A percentile compares a stretch with the other conserved stretches of the same genome.
These are phyloP conservation scores for Polymixis lichenea DNA, from an alignment of 2,888 invertebrate species.

Conservation along the genomic window DNA sequence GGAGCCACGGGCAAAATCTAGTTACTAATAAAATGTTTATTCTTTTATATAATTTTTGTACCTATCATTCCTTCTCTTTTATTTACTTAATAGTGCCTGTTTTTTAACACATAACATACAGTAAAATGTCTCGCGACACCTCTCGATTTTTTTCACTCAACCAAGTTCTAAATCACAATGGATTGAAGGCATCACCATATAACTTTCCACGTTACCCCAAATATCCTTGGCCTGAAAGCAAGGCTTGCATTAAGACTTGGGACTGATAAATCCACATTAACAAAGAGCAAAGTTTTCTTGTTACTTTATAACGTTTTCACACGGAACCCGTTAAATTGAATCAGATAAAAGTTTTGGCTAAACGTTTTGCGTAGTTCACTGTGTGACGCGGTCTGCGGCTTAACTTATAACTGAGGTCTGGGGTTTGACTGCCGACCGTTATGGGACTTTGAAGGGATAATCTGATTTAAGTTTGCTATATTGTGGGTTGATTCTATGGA, in stretches of 20 bases:
- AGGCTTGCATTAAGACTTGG: constrained; percentile 39
- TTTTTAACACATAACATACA: not conserved
- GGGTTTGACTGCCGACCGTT: constrained; percentile 45
- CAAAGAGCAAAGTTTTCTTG: constrained; percentile 57
- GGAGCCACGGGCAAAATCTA: too few species aligned
- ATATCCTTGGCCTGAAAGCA: constrained; percentile 24
- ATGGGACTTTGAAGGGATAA: constrained; percentile 47
- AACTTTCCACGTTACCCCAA: constrained; percentile 20
- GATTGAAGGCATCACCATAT: constrained; percentile 16
- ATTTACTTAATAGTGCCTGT: not conserved
- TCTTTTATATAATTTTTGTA: too few species aligned
- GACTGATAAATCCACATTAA: constrained; percentile 57
- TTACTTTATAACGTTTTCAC: constrained; percentile 61
- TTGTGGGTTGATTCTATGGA: constrained; percentile 42
- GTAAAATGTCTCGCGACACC: not conserved
- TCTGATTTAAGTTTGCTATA: constrained; percentile 50
- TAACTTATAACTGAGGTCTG: constrained; percentile 49
- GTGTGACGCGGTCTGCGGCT: constrained; percentile 48
- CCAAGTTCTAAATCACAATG: constrained; percentile 15
- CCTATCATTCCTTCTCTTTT: not conserved
- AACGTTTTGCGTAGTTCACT: constrained; percentile 56
- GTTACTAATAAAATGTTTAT: too few species aligned
- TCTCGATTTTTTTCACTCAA: not conserved
- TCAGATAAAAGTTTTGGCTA: constrained; percentile 60
- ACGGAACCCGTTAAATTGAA: constrained; percentile 59